Conservation (phyloP, 2,113 vertebrate species). For the Tonatia bakeri region DNA sequence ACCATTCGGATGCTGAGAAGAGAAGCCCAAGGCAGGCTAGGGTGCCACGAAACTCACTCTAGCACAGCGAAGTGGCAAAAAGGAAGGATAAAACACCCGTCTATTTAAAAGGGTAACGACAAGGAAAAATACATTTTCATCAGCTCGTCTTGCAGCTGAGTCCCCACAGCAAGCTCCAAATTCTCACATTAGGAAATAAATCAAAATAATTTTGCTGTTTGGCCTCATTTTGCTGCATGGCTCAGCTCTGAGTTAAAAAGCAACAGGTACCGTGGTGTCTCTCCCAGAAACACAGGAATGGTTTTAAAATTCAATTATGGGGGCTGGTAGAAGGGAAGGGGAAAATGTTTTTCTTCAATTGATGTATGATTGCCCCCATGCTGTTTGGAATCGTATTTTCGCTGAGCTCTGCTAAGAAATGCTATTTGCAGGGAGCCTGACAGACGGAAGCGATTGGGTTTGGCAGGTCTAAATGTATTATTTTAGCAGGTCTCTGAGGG, state of each 20-base stretch:
- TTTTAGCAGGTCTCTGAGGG: constrained; percentile 73
- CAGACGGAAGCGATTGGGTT: constrained; percentile 68
- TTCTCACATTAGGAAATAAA: constrained; percentile 64
- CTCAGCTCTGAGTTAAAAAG: constrained; percentile 64
- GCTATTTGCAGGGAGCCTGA: constrained; percentile 71
- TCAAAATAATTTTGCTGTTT: constrained; percentile 71
- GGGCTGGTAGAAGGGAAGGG: constrained; percentile 64
- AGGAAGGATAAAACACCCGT: constrained; percentile 52
- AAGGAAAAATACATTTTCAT: constrained; percentile 72
- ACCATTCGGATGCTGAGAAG: background rate
- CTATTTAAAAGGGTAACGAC: constrained; percentile 66
- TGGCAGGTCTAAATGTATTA: constrained; percentile 74
- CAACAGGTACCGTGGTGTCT: constrained; percentile 66
- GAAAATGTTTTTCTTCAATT: constrained; percentile 70
- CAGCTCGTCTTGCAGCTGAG: constrained; percentile 60
- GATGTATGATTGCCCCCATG: constrained; percentile 66
- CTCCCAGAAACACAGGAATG: constrained; percentile 59
- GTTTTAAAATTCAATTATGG: constrained; percentile 71
- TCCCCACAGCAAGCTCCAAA: constrained; percentile 59
- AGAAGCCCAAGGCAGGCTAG: background rate
- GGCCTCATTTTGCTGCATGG: constrained; percentile 56
- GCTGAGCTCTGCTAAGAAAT: constrained; percentile 62
- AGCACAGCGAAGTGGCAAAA: constrained; percentile 59
- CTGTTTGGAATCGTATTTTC: constrained; percentile 69
- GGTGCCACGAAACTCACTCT: constrained; percentile 36